Percentiles rank a stretch among this genome's conserved stretches.
Conservation (phyloP, 2,113 vertebrate genomes). For the Poeciliopsis turrubarensis region DNA sequence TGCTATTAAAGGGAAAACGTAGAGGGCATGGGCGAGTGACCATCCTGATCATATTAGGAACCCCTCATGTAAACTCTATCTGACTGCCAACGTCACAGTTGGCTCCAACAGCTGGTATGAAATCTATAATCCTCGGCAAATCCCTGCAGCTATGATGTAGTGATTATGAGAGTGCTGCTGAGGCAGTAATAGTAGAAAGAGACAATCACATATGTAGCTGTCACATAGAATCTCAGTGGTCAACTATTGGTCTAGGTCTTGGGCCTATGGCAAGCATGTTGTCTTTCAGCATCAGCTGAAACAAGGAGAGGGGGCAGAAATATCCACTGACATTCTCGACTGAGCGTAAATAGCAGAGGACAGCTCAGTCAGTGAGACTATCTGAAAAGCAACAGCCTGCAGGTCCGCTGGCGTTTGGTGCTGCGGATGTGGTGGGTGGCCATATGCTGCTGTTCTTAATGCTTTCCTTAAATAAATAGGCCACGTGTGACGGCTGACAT, state of each 20-base stretch:
- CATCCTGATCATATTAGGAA: conserved; percentile 36
- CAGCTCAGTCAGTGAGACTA: conserved; percentile 4
- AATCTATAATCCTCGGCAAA: conserved; percentile 65
- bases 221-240: conserved; percentile 31
- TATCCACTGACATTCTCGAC: conserved; percentile 23
- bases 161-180: conserved; percentile 43
- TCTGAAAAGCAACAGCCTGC: conserved; percentile 28
- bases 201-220: conserved; percentile 30
- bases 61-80: conserved; percentile 23
- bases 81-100: conserved; percentile 26
- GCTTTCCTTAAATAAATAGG: conserved; percentile 76
- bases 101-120: conserved; percentile 54
- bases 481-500: conserved; percentile 60
- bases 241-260: conserved; percentile 2
- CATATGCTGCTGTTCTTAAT: conserved; percentile 67
- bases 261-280: conserved; percentile 52
- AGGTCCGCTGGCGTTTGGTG: conserved; percentile 27
- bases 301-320: conserved; percentile 43
- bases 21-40: conserved; percentile 50
- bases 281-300: conserved; percentile 51
- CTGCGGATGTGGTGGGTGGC: conserved; percentile 65
- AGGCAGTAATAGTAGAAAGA: conserved; percentile 55
- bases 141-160: conserved; percentile 40
- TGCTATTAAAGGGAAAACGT: not conserved
- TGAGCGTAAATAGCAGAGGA: conserved; percentile 49